Base-by-base conservation (phyloP, 2,888 invertebrate species). In the Orthosia gracilis region DNA sequence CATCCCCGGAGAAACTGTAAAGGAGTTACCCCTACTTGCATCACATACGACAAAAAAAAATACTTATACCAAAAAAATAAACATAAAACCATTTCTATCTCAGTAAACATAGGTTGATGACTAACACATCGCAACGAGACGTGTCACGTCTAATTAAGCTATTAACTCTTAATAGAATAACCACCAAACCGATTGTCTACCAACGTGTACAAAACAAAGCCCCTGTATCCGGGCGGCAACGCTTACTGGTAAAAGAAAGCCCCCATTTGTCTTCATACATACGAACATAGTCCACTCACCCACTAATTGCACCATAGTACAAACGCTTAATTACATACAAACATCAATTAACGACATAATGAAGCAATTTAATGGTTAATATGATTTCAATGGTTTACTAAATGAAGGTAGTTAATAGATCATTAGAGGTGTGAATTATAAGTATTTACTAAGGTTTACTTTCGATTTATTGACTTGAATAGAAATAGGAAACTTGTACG, bases 281-380 rank as follows among this genome's bases (percentile, higher is more conserved):
- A 59, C 59, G 59, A 31, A 75, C 59, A 54, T 49, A 50, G 55
- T 31, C 59, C 67, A 64, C 71, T 78, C 79, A 76, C 78, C 74
- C 74, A 81, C 86, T 84, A 82, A 65, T 79, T 66, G 80, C 55
- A 65, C 69, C 58, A 66, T 55, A 13, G 23, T n/a, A 69, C 62
- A 18, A 75, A 70, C 69, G 52, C 55, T 73, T 84, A 83, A 84
- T 86, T 81, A 80, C 79, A 85, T 77, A 83, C 84, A 87, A 70
- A 85, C 79, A 83, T 69, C 76, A 80, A 84, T 88, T 84, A 84
- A 80, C 75, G 65, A 65, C 66, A 68, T 89, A 89, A 89, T 88
- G 75, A 85, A 80, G 69, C 81, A 83, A 88, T 86, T 88, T 82
- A 76, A 85, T 78, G 64, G 82, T 69, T 80, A 80, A 88, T 84